Base-by-base conservation (phyloP, 2,113 vertebrate genomes). In the Hemibagrus wyckioides region DNA sequence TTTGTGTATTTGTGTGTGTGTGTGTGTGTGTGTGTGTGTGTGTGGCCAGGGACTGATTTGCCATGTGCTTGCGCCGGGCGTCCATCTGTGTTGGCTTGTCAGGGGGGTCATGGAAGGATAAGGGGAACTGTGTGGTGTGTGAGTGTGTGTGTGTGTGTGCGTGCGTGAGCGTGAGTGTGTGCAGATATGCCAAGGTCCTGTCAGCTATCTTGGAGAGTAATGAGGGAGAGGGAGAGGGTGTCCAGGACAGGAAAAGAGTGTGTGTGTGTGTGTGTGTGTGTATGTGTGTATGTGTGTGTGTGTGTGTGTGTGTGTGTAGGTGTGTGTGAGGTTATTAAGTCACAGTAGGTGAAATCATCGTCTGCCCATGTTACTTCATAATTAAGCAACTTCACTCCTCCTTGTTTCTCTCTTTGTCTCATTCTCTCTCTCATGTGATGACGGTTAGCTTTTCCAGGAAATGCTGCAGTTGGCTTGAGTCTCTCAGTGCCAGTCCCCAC, bases 21-120 rank as follows among this genome's bases (percentile, higher is more conserved):
- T 63, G 73, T 63, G 71, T 83, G 28, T 48, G 57, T 80, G 85
- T 65, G 73, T 54, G 25, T 41, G 82, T 77, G 76, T 57, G 88
- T 82, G 89, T 67, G 83, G 59, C 85, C 69, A 79, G 25, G 87
- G 80, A 80, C 87, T 90, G 87, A 88, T 88, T 84, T 85, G 84
- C 89, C 87, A 86, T 90, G 87, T 90, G 87, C 83, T 82, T 89
- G 86, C 63, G 50, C 84, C 84, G 54, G 61, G 83, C 80, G 85
- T 88, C 89, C 89, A 90, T 90, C 89, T 90, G 89, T 90, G 87
- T 86, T 90, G 87, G 89, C 89, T 88, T 90, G 89, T 90, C 89
- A 86, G 69, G 71, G 89, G 84, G 89, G 89, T 88, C 81, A 86
- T 71, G 82, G 87, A 88, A 87, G 89, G 89, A 90, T 86, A 88